Conservation (phyloP, 2,797 vertebrate genomes). For the Clarias platycephalus region DNA sequence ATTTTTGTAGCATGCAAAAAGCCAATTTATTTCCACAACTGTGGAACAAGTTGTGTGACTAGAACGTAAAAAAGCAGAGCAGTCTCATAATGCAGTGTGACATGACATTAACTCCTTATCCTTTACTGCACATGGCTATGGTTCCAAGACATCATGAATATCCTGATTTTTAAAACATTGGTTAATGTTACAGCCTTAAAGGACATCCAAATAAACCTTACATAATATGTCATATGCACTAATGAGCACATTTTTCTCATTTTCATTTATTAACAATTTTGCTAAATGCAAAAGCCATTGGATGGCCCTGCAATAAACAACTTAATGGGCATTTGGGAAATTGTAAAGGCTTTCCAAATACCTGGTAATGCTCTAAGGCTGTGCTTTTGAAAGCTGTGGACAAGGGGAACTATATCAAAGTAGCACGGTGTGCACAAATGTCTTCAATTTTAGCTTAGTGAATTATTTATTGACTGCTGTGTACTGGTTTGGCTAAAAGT, state of each 20-base stretch:
- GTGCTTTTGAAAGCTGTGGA: not conserved
- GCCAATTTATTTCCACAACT: too few species aligned
- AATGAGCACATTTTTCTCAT: not conserved
- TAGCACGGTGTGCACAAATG: not conserved
- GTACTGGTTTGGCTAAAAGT: not conserved
- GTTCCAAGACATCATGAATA: not conserved
- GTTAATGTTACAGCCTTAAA: not conserved
- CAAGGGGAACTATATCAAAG: not conserved
- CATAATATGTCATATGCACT: not conserved
- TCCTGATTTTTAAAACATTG: not conserved
- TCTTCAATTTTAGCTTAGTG: slow-evolving; percentile 5
- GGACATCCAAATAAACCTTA: not conserved
- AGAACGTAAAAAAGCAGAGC: not conserved
- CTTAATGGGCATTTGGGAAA: not conserved
- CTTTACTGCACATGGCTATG: not conserved
- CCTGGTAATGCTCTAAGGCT: not conserved
- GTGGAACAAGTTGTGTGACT: too few species aligned
- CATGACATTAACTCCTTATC: not conserved
- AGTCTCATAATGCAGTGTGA: not conserved
- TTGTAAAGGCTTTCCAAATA: not conserved
- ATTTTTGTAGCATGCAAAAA: not conserved
- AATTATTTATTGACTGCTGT: slow-evolving; percentile 14
- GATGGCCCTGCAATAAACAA: not conserved
- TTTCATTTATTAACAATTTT: not conserved
- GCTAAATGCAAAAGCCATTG: not conserved